Evolutionary conservation across 2,797 vertebrate species (phyloP), one percentile per base, ranked within the genome.

Genomic region (Coracias cyanogaster): DNA sequence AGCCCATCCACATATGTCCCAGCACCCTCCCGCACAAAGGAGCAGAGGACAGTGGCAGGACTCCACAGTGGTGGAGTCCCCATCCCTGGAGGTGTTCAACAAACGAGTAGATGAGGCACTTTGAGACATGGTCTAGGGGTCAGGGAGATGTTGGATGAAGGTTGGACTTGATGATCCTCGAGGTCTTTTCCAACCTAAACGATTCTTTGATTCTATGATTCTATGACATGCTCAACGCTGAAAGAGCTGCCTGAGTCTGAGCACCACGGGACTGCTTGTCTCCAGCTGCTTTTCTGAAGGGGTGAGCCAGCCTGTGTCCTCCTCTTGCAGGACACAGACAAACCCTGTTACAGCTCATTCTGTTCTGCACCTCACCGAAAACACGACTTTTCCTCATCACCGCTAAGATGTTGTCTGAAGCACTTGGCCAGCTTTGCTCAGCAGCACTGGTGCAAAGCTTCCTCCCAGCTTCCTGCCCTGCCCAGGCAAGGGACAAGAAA

Each of bases 11-110:
- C n/a, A 20, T 37, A 25, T 82, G n/a, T 57, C 54, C 54, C 71
- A 91, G 62, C 18, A 60, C n/a, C 8, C 18, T 67, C 29, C 28
- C 0, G 0, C 65, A 39, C 0, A 21, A 28, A 45, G 51, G 20
- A 76, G 66, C 10, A 64, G n/a, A 16, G 18, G 31, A 72, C 2
- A 4, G 35, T 3, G 21, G n/a, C n/a, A 80, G 51, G 51, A 77
- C 15, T 37, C 37, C 37, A 37, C 37, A 37, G 37, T 37, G 37
- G 37, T 37, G 37, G 37, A 37, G 37, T 37, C 37, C 37, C 37
- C 37, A 37, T 37, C 37, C 37, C 37, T 37, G 37, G 37, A 37
- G 37, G 37, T 37, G 37, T 37, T 37, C 37, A 37, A 37, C 37
- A 37, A 37, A 37, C 37, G 10, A 37, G 37, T 37, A 37, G 37